Base-by-base conservation (phyloP, 2,797 vertebrate genomes). In the Xenopus petersii region DNA sequence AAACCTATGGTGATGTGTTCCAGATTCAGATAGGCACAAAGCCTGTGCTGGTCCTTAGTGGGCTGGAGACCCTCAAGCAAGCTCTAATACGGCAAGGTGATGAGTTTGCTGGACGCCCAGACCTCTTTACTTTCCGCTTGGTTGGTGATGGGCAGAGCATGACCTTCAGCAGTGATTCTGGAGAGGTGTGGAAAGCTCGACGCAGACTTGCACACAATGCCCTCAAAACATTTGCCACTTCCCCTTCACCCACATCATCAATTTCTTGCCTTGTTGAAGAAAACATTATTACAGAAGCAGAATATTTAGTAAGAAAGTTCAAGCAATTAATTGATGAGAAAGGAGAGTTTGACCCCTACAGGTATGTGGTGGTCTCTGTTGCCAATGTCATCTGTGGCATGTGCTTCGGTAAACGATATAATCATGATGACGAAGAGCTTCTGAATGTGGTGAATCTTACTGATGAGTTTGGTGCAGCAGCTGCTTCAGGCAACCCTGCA, bases 331-430 rank as follows among this genome's bases (percentile, higher is more conserved):
- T 93, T 92, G 64, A 87, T 17, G 26, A 81, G 0, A 10, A 88
- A 0, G 92, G 92, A 54, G 82, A 82, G 65, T 94, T 98, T 0
- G 95, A 98, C 10, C 92, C 82, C 4, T 81, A 83, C 67, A 88
- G 59, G 0, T 90, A 94, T 66, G 69, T 98, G 3, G 91, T 94
- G 10, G 87, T 98, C 63, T 97, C 96, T 0, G 96, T 95, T 68
- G 89, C 94, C 54, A 98, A 98, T 0, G 93, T 98, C 30, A 91
- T 98, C 82, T 95, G 93, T 0, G 94, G 94, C 64, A 95, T 98
- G 55, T 96, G 95, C 86, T 98, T 98, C 1, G 94, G 95, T 36
- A 92, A 82, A 5, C 94, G 93, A 24, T 95, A 97, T 1, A 83
- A 84, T 81, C 96, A 98, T 2, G 75, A 93, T 0, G 82, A 95